phyloP scores from a whole-genome alignment of 64 coral and sea anemone species.

The Montipora efflorescens region DNA sequence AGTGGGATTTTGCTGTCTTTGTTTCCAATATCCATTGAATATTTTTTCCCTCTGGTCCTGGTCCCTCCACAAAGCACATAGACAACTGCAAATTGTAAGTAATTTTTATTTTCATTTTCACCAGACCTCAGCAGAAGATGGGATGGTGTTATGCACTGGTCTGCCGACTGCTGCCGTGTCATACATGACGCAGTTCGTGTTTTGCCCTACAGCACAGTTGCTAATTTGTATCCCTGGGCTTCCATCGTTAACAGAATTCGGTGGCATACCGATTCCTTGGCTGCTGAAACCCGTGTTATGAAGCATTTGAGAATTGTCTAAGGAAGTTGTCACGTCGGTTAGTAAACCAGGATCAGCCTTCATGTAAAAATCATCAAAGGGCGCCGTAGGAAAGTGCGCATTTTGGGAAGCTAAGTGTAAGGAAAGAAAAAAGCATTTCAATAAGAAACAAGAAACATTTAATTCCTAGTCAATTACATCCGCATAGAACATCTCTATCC shows the following conservation, averaged over 20 bases:
- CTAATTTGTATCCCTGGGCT: conserved; percentile 36
- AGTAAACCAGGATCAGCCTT: conserved; percentile 34
- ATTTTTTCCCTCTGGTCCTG: not conserved
- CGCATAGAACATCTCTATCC: not conserved
- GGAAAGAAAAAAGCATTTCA: conserved; percentile 25
- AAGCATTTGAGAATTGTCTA: conserved; percentile 57
- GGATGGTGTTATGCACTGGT: conserved; percentile 11
- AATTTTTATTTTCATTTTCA: not conserved
- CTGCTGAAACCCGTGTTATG: conserved; percentile 39
- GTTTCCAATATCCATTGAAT: conserved; percentile 22
- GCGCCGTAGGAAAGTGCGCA: conserved; percentile 5
- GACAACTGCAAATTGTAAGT: not conserved
- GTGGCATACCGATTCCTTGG: conserved; percentile 21
- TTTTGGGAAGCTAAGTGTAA: conserved; percentile 28
- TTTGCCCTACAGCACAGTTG: conserved; percentile 28
- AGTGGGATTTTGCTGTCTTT: not conserved
- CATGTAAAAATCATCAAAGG: conserved; percentile 56
- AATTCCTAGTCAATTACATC: too few relatives aligned
- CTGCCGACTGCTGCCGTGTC: conserved; percentile 1
- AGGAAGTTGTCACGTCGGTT: not conserved
- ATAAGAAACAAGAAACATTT: conserved; percentile 14
- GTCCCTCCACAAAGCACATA: not conserved
- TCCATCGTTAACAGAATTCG: conserved; percentile 24
- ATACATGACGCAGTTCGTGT: conserved; percentile 11
- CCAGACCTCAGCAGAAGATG: conserved; percentile 38